phyloP scores from a whole-genome alignment of 2,113 vertebrate genomes.

The Barnardius zonarius region DNA sequence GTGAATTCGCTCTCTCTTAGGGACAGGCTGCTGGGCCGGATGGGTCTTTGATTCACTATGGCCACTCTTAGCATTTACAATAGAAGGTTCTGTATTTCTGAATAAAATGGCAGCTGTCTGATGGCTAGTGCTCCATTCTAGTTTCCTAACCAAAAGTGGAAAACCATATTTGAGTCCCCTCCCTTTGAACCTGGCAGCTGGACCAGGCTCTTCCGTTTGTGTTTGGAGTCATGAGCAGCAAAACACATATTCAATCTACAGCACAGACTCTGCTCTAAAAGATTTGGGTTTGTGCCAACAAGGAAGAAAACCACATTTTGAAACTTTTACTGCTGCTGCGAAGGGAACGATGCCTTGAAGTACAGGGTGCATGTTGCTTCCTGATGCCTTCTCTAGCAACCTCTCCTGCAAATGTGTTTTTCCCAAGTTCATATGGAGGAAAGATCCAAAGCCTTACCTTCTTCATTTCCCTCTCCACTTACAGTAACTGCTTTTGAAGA shows the following conservation, averaged over 20 bases:
- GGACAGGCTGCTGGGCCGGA: background rate
- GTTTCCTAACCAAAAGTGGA: background rate
- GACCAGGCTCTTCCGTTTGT: background rate
- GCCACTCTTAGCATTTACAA: background rate
- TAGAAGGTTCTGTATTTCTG: background rate
- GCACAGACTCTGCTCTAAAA: background rate
- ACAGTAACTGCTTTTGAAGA: background rate
- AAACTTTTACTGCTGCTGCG: background rate
- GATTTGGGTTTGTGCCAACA: background rate
- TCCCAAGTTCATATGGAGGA: background rate
- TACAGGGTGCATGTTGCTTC: background rate
- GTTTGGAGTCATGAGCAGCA: conserved; percentile 18
- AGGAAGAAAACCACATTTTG: background rate
- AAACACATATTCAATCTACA: background rate
- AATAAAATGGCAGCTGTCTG: background rate
- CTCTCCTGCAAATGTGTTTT: background rate
- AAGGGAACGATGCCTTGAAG: background rate
- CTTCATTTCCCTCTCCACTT: background rate
- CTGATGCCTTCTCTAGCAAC: background rate
- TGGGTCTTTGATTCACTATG: background rate
- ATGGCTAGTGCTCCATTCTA: background rate
- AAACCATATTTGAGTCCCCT: background rate
- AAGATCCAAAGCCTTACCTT: background rate
- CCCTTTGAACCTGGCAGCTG: conserved; percentile 34
- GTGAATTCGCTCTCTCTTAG: background rate